Evolutionary conservation across 2,797 vertebrate species (phyloP).

Genomic region (Ceyx erithaca): DNA sequence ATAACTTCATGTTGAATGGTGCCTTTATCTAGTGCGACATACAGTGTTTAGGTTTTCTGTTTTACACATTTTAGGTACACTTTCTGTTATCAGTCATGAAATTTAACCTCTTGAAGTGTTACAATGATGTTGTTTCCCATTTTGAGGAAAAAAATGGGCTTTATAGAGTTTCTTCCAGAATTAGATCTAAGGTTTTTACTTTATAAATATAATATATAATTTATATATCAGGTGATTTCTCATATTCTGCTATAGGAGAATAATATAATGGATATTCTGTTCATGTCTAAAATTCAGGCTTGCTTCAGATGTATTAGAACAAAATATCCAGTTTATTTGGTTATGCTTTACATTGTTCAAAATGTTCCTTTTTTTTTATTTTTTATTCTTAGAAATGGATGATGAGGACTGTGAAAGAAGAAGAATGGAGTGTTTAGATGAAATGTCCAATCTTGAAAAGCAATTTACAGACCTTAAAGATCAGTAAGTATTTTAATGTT

Average conservation of each 20-base stretch:
- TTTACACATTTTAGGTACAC: not conserved
- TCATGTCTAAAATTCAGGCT: not conserved
- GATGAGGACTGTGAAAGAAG: constrained; percentile 98
- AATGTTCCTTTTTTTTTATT: not conserved
- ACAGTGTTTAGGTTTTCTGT: not conserved
- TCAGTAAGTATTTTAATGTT: constrained; percentile 87
- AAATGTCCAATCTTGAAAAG: constrained; percentile 99
- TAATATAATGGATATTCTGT: not conserved
- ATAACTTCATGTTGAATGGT: not conserved
- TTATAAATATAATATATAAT: not conserved
- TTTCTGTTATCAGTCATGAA: not conserved
- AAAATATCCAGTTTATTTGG: not conserved
- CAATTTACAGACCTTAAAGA: constrained; percentile 99
- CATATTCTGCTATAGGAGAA: not conserved
- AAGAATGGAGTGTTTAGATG: constrained; percentile 97
- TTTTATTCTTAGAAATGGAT: constrained; percentile 90
- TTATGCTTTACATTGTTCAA: not conserved
- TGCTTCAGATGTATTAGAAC: not conserved
- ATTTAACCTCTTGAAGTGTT: not conserved
- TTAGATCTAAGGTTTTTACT: not conserved
- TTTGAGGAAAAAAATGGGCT: not conserved
- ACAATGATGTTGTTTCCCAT: not conserved
- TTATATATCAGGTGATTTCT: not conserved
- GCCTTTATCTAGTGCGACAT: not conserved
- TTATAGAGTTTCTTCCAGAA: not conserved